phyloP scores from a whole-genome alignment of 1,140 invertebrate genomes.

The Ephestia elutella region DNA sequence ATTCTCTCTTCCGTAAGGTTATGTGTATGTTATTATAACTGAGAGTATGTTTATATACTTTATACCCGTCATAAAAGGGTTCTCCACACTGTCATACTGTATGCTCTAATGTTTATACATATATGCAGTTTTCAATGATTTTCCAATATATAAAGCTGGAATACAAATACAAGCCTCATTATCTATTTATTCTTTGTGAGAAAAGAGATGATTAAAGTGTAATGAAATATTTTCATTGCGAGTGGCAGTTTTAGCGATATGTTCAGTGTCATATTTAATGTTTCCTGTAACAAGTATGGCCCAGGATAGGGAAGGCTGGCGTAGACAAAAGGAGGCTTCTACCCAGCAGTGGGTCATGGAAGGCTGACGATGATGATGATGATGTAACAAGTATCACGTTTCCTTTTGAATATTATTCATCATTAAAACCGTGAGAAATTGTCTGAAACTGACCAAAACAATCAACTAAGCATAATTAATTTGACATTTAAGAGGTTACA shows the following conservation, averaged over 20 bases:
- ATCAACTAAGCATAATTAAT: slow-evolving; percentile 9
- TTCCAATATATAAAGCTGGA: no score
- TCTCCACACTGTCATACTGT: neutral
- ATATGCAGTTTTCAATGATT: no score
- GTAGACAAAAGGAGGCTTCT: no score
- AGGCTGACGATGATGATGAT: no score
- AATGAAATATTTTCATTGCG: neutral
- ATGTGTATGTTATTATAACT: slow-evolving; percentile 4
- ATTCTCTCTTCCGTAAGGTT: slow-evolving; percentile 3
- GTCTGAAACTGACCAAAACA: neutral
- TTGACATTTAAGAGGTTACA: neutral
- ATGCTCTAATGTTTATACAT: neutral
- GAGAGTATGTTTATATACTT: neutral
- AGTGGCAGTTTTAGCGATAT: neutral
- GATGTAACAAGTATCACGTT: slow-evolving; percentile 1
- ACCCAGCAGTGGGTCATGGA: no score
- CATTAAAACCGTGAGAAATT: slow-evolving; percentile 15
- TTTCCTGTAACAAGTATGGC: neutral
- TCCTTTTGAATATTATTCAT: neutral
- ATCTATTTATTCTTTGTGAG: no score
- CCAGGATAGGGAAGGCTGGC: no score
- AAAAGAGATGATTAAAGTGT: neutral
- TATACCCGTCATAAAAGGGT: neutral
- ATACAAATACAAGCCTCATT: no score
- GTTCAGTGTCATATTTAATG: neutral